These are phyloP conservation scores for Parauchenoglanis punctatus DNA, from an alignment of 2,797 vertebrate species.

Conservation along the genomic window DNA sequence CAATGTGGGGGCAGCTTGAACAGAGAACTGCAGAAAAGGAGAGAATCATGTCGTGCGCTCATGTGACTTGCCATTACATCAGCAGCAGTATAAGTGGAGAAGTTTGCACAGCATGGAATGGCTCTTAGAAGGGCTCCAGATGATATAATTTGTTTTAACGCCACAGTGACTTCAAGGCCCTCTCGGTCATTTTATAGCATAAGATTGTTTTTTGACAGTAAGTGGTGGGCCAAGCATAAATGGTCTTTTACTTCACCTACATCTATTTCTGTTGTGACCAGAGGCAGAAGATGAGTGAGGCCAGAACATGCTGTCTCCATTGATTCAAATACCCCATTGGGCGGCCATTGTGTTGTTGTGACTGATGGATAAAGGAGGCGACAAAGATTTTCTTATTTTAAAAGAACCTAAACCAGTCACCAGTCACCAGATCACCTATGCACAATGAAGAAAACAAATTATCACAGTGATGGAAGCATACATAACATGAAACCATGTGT, in stretches of 20 bases:
- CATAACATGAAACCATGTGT: conserved; percentile 6
- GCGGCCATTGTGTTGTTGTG: background rate
- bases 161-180: background rate
- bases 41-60: conserved; percentile 15
- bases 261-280: background rate
- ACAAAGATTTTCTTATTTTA: background rate
- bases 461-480: background rate
- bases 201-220: background rate
- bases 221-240: background rate
- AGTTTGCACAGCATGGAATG: background rate
- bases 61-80: conserved; percentile 25
- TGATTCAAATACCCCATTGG: background rate
- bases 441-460: background rate
- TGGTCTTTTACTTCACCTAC: background rate
- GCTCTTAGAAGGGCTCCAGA: background rate
- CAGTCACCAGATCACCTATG: too few relatives aligned
- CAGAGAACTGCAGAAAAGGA: conserved; percentile 29
- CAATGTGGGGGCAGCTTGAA: conserved; percentile 39
- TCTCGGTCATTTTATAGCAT: conserved; percentile 6
- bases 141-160: conserved; percentile 14
- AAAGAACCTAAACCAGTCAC: background rate
- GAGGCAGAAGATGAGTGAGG: background rate
- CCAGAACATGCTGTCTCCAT: background rate
- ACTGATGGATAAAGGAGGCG: background rate
- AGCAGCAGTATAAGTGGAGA: background rate